A percentile compares a stretch with the other conserved stretches of the same genome.
Conservation (phyloP, 2,888 invertebrate genomes). For the Osmoderma eremita region DNA sequence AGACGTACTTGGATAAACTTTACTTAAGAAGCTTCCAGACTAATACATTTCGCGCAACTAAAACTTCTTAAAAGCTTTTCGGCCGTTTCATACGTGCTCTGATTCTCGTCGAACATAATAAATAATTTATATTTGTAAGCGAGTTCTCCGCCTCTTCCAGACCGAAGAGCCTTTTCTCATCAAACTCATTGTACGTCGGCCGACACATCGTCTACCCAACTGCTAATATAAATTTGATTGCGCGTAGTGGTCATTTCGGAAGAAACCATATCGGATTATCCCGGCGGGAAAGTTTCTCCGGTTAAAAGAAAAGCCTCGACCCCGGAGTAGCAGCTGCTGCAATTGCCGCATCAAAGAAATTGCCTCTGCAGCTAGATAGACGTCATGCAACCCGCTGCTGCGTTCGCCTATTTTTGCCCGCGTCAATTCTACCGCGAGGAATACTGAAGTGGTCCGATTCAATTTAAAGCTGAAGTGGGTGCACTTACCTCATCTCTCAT, state of each 20-base stretch:
- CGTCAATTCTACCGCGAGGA: constrained; percentile 25
- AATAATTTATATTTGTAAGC: constrained; percentile 34
- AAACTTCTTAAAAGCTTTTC: constrained; percentile 37
- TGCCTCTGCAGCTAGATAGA: constrained; percentile 40
- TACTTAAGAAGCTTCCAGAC: constrained; percentile 30
- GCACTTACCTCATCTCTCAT: constrained; percentile 33
- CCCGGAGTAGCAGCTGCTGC: constrained; percentile 22
- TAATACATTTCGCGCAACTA: constrained; percentile 31
- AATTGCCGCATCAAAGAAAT: constrained; percentile 48
- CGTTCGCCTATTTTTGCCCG: constrained; percentile 34
- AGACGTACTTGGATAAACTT: constrained; percentile 8
- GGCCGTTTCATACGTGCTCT: constrained; percentile 22
- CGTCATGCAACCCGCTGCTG: neutral
- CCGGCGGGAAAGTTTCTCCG: constrained; percentile 33
- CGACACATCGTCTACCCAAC: neutral
- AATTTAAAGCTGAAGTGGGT: constrained; percentile 35
- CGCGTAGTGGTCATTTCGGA: constrained; percentile 33
- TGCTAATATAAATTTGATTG: constrained; percentile 39
- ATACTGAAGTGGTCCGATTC: constrained; percentile 27
- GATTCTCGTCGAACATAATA: constrained; percentile 16
- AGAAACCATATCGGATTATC: constrained; percentile 37
- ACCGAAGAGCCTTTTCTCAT: constrained; percentile 3
- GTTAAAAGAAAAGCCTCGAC: constrained; percentile 20
- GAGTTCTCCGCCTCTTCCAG: neutral
- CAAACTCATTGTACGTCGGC: constrained; percentile 20